Conservation (phyloP, 2,113 vertebrate species). For the Hystrix cristata region DNA sequence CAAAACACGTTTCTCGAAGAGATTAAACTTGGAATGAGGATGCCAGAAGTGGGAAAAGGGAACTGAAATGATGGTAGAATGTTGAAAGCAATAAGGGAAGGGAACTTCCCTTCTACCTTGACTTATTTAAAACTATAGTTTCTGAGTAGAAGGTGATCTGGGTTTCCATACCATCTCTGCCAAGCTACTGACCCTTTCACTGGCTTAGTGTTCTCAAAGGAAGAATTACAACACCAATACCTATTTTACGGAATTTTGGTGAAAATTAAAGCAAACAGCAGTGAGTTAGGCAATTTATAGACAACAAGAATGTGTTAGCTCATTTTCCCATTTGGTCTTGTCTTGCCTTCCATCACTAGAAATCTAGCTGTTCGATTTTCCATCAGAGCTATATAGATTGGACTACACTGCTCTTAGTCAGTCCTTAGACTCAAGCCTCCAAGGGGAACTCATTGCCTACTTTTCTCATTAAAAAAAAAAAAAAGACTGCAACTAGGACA, state of each 20-base stretch:
- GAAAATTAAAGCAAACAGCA: neutral
- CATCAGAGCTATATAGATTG: neutral
- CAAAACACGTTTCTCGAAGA: neutral
- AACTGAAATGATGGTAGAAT: neutral
- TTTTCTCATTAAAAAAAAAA: neutral
- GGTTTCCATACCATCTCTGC: neutral
- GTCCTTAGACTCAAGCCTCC: neutral
- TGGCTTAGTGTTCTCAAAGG: constrained; percentile 20
- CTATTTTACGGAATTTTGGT: neutral
- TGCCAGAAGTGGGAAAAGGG: neutral
- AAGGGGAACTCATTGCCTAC: neutral
- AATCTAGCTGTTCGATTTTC: neutral
- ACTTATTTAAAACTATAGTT: neutral
- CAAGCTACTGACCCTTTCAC: neutral
- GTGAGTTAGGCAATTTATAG: neutral
- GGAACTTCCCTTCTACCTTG: neutral
- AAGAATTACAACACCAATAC: neutral
- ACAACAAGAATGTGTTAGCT: neutral
- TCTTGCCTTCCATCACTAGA: neutral
- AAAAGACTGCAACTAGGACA: neutral
- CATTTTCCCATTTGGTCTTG: neutral
- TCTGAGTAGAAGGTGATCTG: neutral
- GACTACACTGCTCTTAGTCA: neutral
- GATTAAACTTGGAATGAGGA: neutral
- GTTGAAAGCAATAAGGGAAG: neutral